Conservation (phyloP, 1,140 invertebrate genomes). For the Drosophila pseudoananassae region DNA sequence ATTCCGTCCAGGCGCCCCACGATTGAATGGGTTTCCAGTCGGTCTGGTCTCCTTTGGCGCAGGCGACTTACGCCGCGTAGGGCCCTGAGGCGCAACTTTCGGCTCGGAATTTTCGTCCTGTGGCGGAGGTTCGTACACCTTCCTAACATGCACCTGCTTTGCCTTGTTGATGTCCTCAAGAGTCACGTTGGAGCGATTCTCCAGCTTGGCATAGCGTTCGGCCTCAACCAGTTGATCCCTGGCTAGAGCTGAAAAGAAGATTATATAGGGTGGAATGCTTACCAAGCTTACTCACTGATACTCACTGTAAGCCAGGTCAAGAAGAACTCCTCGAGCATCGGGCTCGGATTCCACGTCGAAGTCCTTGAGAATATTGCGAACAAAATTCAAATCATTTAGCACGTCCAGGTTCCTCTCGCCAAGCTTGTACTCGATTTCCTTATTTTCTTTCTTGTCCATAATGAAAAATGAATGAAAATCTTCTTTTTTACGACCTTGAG, state of each 20-base stretch:
- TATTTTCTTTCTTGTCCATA: not conserved
- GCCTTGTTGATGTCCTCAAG: not conserved
- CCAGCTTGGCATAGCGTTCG: not conserved
- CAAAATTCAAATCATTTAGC: not conserved
- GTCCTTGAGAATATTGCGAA: not conserved
- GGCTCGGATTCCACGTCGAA: not conserved
- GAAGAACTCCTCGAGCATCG: not conserved
- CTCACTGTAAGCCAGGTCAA: not conserved
- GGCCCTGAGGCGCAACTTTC: too few relatives aligned
- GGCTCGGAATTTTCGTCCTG: not conserved
- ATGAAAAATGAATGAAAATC: not conserved
- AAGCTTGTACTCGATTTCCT: not conserved
- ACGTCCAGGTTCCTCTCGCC: not conserved
- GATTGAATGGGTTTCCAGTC: too few relatives aligned
- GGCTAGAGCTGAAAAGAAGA: not conserved
- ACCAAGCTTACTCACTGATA: too few relatives aligned
- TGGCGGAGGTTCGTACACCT: not conserved
- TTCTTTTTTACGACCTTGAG: too few relatives aligned
- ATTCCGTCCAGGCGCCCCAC: too few relatives aligned
- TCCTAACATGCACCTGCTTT: not conserved
- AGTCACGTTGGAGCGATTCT: not conserved
- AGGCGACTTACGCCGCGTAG: not conserved
- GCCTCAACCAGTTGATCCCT: constrained; percentile 1
- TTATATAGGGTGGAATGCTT: not conserved
- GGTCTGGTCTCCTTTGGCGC: not conserved